These are phyloP conservation scores for Macrocentrus cingulum DNA, from an alignment of 1,140 invertebrate species.

Conservation along the genomic window DNA sequence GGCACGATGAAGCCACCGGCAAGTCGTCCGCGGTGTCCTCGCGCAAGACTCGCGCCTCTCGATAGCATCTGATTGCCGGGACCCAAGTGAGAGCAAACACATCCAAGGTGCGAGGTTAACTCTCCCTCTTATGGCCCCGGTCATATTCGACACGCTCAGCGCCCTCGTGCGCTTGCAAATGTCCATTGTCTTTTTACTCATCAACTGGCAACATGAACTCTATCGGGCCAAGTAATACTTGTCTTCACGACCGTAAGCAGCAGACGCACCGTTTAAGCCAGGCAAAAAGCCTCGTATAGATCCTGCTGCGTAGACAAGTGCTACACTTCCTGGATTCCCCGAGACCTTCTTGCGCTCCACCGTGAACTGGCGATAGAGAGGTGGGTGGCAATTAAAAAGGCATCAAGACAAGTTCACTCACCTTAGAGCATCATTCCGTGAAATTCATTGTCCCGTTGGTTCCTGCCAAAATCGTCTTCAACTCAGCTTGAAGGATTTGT, in stretches of 20 bases:
- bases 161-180: neutral
- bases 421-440: slow-evolving; percentile 17
- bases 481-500: no score
- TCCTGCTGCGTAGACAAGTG: slow-evolving; percentile 17
- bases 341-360: slow-evolving; percentile 3
- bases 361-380: neutral
- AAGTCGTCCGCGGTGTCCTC: slow-evolving; percentile 17
- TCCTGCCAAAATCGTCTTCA: slow-evolving; percentile 9
- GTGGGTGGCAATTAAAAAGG: slow-evolving; percentile 14
- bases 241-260: slow-evolving; percentile 13
- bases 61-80: slow-evolving; percentile 22
- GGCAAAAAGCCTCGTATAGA: slow-evolving; percentile 9
- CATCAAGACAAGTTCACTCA: slow-evolving; percentile 16
- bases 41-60: neutral
- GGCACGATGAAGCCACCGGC: slow-evolving; percentile 25
- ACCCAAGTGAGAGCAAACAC: slow-evolving; percentile 17
- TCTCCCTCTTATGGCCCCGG: slow-evolving; percentile 4
- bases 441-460: slow-evolving; percentile 14
- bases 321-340: slow-evolving; percentile 18
- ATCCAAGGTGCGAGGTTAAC: slow-evolving; percentile 22
- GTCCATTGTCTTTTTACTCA: no score
- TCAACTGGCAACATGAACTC: no score
- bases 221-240: no score
- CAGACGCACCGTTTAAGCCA: neutral
- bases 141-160: slow-evolving; percentile 4